These are phyloP conservation scores for Athalia cordata DNA, from an alignment of 2,888 invertebrate species.

Conservation along the genomic window DNA sequence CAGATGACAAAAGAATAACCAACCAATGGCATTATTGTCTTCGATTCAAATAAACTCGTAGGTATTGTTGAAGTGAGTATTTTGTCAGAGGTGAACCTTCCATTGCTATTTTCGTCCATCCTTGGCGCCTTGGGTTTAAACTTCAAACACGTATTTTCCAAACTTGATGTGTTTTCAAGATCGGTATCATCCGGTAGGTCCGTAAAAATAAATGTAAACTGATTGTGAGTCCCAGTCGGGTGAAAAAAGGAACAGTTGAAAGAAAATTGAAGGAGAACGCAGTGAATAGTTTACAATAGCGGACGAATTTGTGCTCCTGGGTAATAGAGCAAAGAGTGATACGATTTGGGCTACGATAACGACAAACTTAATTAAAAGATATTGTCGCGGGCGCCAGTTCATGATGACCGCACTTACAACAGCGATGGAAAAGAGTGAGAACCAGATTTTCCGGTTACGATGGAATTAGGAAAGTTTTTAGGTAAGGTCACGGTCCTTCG, in stretches of 20 bases:
- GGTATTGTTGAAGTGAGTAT: background rate
- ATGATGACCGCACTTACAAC: conserved; percentile 8
- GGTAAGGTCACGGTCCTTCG: conserved; percentile 59
- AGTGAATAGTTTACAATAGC: background rate
- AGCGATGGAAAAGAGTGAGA: conserved; percentile 51
- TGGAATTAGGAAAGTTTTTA: conserved; percentile 58
- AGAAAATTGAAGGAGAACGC: background rate
- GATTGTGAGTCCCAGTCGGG: no score
- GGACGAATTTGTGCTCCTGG: background rate
- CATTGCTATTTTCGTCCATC: conserved; percentile 9
- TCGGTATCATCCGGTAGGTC: no score
- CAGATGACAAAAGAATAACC: conserved; percentile 24
- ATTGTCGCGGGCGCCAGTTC: conserved; percentile 21
- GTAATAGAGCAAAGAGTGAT: background rate
- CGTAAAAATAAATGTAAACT: no score
- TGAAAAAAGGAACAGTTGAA: no score
- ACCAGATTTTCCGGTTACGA: conserved; percentile 57
- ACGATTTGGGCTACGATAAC: conserved; percentile 13
- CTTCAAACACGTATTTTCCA: background rate
- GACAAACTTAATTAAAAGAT: conserved; percentile 47
- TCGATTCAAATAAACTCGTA: background rate
- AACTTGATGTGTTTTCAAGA: no score
- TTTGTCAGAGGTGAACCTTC: conserved; percentile 18
- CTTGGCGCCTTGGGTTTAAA: background rate
- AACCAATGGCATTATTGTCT: conserved; percentile 9